Conservation (phyloP, 2,888 invertebrate species). For the Polymixis flavicincta region DNA sequence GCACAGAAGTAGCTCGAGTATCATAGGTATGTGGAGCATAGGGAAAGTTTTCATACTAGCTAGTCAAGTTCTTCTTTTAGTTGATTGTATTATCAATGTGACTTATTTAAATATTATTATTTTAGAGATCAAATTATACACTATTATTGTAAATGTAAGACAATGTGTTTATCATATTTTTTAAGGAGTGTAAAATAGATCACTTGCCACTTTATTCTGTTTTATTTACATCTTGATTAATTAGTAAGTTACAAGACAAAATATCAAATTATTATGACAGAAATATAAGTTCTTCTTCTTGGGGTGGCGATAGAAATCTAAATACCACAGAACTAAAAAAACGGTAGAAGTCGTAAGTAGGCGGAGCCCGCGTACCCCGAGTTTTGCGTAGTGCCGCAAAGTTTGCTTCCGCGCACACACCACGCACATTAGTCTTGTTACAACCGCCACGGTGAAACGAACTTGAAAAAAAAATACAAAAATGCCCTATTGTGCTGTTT, state of each 20-base stretch:
- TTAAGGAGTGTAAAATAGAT: slow-evolving; percentile 81
- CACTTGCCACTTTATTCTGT: slow-evolving; percentile 71
- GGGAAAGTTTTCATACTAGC: slow-evolving; percentile 68
- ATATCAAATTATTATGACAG: neutral
- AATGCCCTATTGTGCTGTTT: too few relatives aligned
- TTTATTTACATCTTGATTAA: slow-evolving; percentile 54
- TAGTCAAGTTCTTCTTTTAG: slow-evolving; percentile 79
- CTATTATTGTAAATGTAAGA: slow-evolving; percentile 71
- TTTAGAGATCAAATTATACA: slow-evolving; percentile 72
- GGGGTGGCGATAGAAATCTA: too few relatives aligned
- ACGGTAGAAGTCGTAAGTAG: too few relatives aligned
- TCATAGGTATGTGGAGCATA: slow-evolving; percentile 52
- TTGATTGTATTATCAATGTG: slow-evolving; percentile 68
- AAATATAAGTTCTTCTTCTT: too few relatives aligned
- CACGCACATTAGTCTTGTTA: too few relatives aligned
- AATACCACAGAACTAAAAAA: too few relatives aligned
- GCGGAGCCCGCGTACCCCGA: too few relatives aligned
- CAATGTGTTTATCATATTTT: slow-evolving; percentile 79
- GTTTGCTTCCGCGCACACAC: too few relatives aligned
- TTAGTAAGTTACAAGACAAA: neutral
- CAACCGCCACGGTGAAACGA: too few relatives aligned
- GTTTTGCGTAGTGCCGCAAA: too few relatives aligned
- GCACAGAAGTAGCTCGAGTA: slow-evolving; percentile 52
- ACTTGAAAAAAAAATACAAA: too few relatives aligned
- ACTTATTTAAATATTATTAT: slow-evolving; percentile 69